Conservation (phyloP, 2,888 invertebrate genomes). For the Rhaphigaster nebulosa region DNA sequence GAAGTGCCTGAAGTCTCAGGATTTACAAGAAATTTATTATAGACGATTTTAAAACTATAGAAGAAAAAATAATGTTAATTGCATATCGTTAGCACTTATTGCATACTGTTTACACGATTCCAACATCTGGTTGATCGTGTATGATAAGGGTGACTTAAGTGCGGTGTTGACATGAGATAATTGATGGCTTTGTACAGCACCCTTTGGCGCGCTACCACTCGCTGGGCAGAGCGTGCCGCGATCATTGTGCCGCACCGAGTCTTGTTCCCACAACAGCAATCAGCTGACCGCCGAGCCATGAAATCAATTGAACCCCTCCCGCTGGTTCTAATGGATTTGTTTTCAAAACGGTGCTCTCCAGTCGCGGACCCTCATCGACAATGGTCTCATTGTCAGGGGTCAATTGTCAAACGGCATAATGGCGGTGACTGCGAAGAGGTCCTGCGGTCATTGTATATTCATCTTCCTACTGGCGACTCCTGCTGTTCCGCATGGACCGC, state of each 20-base stretch:
- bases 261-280: conserved; percentile 54
- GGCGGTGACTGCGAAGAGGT: neutral
- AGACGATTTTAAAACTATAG: neutral
- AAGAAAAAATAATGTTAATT: too few species aligned
- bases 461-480: conserved; percentile 34
- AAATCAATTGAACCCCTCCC: conserved; percentile 50
- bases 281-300: conserved; percentile 46
- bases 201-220: conserved; percentile 18
- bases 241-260: neutral
- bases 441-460: conserved; percentile 27
- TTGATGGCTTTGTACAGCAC: neutral
- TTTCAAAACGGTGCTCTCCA: conserved; percentile 32
- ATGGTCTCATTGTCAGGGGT: neutral
- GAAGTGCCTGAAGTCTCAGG: too few species aligned
- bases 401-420: conserved; percentile 23
- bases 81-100: too few species aligned
- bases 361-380: neutral
- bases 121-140: neutral
- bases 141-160: neutral
- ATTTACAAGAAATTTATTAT: too few species aligned
- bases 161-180: conserved; percentile 9
- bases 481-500: conserved; percentile 46
- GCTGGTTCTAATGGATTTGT: conserved; percentile 50
- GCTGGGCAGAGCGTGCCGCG: conserved; percentile 37
- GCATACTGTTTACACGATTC: neutral